phyloP scores from a whole-genome alignment of 2,888 invertebrate species.

The Corythucha ciliata region DNA sequence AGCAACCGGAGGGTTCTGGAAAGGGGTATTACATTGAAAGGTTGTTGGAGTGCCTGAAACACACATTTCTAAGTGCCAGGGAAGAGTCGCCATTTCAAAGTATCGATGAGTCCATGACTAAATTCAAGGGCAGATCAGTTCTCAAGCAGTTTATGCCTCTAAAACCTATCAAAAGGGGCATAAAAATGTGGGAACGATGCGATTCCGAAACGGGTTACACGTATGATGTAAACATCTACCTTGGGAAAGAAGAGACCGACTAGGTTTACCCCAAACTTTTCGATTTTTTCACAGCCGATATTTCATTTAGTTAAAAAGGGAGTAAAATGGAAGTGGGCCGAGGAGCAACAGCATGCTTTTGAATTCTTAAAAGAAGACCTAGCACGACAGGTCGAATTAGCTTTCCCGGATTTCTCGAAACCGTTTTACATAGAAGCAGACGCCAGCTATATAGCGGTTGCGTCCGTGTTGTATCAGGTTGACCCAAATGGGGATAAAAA shows the following conservation, averaged over 20 bases:
- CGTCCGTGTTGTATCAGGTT: no score
- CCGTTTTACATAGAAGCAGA: no score
- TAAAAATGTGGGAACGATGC: conserved; percentile 30
- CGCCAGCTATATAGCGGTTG: no score
- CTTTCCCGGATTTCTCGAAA: no score
- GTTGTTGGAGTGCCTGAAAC: conserved; percentile 28
- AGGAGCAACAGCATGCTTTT: no score
- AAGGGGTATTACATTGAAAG: conserved; percentile 32
- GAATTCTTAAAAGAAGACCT: no score
- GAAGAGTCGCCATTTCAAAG: conserved; percentile 26
- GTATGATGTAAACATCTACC: conserved; percentile 30
- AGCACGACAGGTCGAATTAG: no score
- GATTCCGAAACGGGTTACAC: conserved; percentile 29
- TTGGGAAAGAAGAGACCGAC: conserved; percentile 22
- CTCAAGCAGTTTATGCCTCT: conserved; percentile 27
- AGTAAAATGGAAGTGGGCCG: no score
- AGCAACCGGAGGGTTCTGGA: conserved; percentile 25
- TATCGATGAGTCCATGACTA: conserved; percentile 31
- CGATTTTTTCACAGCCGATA: no score
- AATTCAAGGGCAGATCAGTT: conserved; percentile 26
- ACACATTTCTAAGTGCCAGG: conserved; percentile 27
- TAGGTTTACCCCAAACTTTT: not conserved
- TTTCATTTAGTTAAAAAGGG: no score
- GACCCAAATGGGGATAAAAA: no score
- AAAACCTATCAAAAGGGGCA: conserved; percentile 31